Evolutionary conservation across 2,888 invertebrate species (phyloP), one percentile per base, ranked within the genome.

Genomic region (Spodoptera exigua): DNA sequence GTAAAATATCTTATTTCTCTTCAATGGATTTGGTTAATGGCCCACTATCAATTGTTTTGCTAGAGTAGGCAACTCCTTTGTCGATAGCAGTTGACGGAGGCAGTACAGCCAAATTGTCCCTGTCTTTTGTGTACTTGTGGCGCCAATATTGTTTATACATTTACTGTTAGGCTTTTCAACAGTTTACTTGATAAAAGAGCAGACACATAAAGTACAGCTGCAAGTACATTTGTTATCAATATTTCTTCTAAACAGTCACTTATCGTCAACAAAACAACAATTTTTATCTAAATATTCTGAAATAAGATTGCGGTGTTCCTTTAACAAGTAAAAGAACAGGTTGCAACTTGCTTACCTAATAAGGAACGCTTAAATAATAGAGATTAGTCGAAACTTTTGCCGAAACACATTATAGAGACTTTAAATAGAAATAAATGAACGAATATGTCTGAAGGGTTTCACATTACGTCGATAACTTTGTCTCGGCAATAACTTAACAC

Each of bases 401-500:
- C 41, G 39, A 63, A 74, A 18, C 13, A 14, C n/a, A 44, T 59
- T 57, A 44, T 48, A 49, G 41, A 34, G 61, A 51, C 18, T 53
- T 69, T 65, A 59, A 54, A 61, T 69, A 58, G 58, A 72, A 65
- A 49, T 61, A 61, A 67, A 61, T 71, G 62, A 62, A 66, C 55
- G 60, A 77, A 78, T 75, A 61, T 55, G 62, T 80, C 74, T 74
- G 76, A 80, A 80, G 77, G 79, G 76, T 85, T 83, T 86, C 87
- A 85, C 85, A 70, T 77, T 77, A 75, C 82, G 82, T 68, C 80
- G 89, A 90, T 91, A 90, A 88, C 82, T 89, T 87, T 85, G 88
- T 89, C 84, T 82, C 74, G 80, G 82, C 81, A 84, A 86, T 87
- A 88, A 89, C 85, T 91, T 91, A 90, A 91, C 92, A 89, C 89